Evolutionary conservation across 2,888 invertebrate genomes (phyloP), one percentile per base, ranked within the genome.

Genomic region (Chymomyza amoena): DNA sequence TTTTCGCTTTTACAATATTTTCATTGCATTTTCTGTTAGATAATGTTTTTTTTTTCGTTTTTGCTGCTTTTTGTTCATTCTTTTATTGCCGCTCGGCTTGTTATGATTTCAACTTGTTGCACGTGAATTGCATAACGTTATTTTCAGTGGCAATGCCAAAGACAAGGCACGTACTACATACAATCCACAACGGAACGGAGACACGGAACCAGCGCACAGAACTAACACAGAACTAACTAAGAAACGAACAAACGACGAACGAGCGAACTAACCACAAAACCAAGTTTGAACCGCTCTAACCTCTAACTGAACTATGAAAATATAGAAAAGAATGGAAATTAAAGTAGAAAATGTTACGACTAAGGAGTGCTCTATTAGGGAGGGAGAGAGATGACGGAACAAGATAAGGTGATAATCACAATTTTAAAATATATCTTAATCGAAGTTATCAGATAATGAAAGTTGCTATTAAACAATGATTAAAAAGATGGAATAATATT

Each of bases 81-180:
- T 56, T 59, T 50, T 45, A 25, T 18, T 67, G 25, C 32, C 28
- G 28, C 54, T 56, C 45, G 54, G 66, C 78, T 84, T 88, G 89
- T 88, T 85, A 85, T 88, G 89, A 85, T 87, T 88, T 76, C 87
- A 88, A 88, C 84, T 85, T 85, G 89, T 88, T 88, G 89, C 89
- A 85, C 84, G 84, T 85, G 89, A 85, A 85, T 85, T 87, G 84
- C 89, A 85, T 85, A 85, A 84, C 76, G 75, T 87, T 74, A 73
- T 74, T 74, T 77, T 60, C 54, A 18, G 54, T 54, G 54, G 54
- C 54, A 16, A 54, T n/a, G 54, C 54, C 54, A 9, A 54, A 16
- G 20, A 54, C 54, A 54, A 76, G 61, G 73, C 78, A 78, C 78
- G 78, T 78, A 79, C 62, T 67, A 52, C n/a, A 52, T 67, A 52